These are phyloP conservation scores for Drosophila truncata DNA, from an alignment of 1,140 invertebrate genomes.

Conservation along the genomic window DNA sequence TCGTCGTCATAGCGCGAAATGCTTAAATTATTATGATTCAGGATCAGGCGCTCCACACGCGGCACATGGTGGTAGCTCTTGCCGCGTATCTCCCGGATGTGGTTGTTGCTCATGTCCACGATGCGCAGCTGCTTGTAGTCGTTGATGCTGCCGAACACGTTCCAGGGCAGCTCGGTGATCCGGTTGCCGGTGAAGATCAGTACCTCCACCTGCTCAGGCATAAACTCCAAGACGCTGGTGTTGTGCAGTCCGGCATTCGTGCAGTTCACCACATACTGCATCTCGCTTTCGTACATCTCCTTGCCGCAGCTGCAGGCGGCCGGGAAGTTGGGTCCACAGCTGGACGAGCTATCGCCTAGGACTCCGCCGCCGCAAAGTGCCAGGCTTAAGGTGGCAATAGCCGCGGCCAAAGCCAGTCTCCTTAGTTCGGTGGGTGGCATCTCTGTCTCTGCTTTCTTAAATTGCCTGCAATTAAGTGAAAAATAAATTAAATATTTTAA, in stretches of 20 bases:
- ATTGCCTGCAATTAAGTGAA: constrained; percentile 54
- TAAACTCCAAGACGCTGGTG: constrained; percentile 87
- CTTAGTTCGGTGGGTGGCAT: constrained; percentile 60
- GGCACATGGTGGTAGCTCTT: constrained; percentile 92
- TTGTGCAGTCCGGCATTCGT: constrained; percentile 88
- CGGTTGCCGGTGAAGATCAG: constrained; percentile 92
- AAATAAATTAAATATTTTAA: background rate
- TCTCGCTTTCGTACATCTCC: constrained; percentile 86
- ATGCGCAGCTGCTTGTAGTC: constrained; percentile 88
- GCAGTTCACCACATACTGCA: constrained; percentile 91
- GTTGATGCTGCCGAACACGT: constrained; percentile 90
- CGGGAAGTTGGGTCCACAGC: constrained; percentile 86
- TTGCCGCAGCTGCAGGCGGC: constrained; percentile 87
- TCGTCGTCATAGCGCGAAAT: constrained; percentile 87
- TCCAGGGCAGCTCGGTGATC: constrained; percentile 89
- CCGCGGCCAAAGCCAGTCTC: constrained; percentile 44
- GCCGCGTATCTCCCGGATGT: constrained; percentile 91
- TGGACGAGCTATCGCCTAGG: constrained; percentile 61
- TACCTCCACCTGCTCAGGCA: constrained; percentile 89
- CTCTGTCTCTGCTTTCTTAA: background rate
- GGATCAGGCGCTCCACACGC: constrained; percentile 89
- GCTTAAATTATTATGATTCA: constrained; percentile 91
- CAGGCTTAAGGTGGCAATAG: constrained; percentile 49
- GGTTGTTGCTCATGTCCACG: constrained; percentile 92
- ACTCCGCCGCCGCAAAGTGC: constrained; percentile 24